Base-by-base conservation (phyloP, 2,888 invertebrate species). In the Acleris emargana region DNA sequence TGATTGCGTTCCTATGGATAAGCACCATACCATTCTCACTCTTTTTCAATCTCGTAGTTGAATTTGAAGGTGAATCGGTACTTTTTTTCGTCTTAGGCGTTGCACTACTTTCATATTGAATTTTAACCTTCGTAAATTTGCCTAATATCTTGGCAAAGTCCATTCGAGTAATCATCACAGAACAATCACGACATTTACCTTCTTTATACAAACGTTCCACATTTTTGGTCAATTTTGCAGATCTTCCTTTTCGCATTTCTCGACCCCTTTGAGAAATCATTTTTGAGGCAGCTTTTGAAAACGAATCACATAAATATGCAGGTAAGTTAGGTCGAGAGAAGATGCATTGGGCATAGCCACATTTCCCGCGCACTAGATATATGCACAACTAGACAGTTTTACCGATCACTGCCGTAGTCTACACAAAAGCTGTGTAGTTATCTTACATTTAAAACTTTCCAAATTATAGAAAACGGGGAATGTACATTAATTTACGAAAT, bases 21-120 rank as follows among this genome's bases (percentile, higher is more conserved):
- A 86, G 76, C 16, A 91, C 87, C 87, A 90, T 87, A n/a, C 93
- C 93, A 84, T 93, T 93, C 72, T 92, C 93, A 72, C 88, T 91
- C 52, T 78, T 82, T 79, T 87, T 91, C 77, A 89, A 74, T 66
- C 84, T 87, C 5, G 86, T 68, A 74, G 81, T 86, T 55, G 82
- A 70, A 67, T 73, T 82, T 16, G 80, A 75, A 16, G 74, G 67
- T 13, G 71, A 61, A 52, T 71, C 75, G 18, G 73, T 68, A 18
- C 71, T 72, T 67, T 80, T 80, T 74, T 84, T 86, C 55, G 79
- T 69, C 80, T 85, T 88, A 7, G 84, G 76, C 6, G 84, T 77
- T 5, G 82, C 74, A 73, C 78, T 84, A 67, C 82, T 89, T 79
- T 91, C 91, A 74, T 90, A 92, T 67, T 92, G 89, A 53, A 92